A percentile compares a stretch with the other conserved stretches of the same genome.
phyloP scores from a whole-genome alignment of 1,140 invertebrate genomes.

The Mercenaria mercenaria region DNA sequence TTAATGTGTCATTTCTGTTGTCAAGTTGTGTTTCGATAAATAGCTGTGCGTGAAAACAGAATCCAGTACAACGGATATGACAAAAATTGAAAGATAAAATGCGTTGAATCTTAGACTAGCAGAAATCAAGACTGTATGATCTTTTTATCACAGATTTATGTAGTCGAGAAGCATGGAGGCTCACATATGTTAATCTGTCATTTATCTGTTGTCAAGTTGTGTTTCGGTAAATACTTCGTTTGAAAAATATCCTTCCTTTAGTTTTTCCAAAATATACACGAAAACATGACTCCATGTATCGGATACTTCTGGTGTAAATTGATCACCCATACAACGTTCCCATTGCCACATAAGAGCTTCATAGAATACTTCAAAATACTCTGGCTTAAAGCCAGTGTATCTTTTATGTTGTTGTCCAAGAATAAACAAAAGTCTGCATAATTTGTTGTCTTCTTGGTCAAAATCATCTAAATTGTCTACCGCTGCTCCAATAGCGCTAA shows the following conservation, averaged over 20 bases:
- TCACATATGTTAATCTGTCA: too few relatives aligned
- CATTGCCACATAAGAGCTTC: conserved; percentile 33
- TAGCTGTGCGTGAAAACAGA: too few relatives aligned
- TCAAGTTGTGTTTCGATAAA: too few relatives aligned
- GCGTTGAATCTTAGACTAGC: too few relatives aligned
- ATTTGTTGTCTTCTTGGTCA: neutral
- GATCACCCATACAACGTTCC: neutral
- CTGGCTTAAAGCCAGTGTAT: neutral
- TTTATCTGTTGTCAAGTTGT: too few relatives aligned
- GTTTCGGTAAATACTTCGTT: too few relatives aligned
- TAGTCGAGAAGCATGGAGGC: too few relatives aligned
- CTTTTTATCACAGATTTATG: too few relatives aligned
- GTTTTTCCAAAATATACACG: conserved; percentile 11
- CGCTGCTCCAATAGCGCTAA: conserved; percentile 8
- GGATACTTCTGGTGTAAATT: conserved; percentile 26
- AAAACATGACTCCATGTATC: conserved; percentile 17
- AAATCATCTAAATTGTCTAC: neutral
- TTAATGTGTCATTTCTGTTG: too few relatives aligned
- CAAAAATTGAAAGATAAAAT: too few relatives aligned
- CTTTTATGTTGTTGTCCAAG: conserved; percentile 30
- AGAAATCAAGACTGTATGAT: too few relatives aligned
- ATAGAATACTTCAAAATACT: conserved; percentile 46
- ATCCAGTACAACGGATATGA: too few relatives aligned
- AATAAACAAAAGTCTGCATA: neutral
- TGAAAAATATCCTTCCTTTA: conserved; percentile 29